Evolutionary conservation across 2,797 vertebrate genomes (phyloP).

Genomic region (Cuculus canorus): DNA sequence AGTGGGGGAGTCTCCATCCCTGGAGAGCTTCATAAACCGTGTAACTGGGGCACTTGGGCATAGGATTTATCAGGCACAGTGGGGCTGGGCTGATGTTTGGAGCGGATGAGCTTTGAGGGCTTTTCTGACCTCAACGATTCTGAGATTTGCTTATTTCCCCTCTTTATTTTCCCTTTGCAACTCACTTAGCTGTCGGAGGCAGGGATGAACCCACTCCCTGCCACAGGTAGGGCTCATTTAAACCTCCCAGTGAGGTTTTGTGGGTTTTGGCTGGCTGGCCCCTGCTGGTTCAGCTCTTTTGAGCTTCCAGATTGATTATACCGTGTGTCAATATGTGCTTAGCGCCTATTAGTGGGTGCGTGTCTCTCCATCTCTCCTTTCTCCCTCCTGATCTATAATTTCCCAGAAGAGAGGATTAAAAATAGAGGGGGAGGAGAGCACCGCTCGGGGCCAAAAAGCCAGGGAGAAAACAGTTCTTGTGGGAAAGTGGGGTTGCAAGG

Average conservation of each 20-base stretch:
- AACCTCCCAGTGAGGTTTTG: not conserved
- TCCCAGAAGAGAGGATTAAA: slow-evolving; percentile 75
- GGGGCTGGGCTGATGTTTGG: too few relatives aligned
- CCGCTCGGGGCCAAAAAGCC: not conserved
- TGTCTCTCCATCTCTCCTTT: slow-evolving; percentile 49
- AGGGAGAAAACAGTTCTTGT: not conserved
- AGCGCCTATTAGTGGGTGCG: slow-evolving; percentile 33
- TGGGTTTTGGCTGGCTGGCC: slow-evolving; percentile 53
- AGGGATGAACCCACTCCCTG: not conserved
- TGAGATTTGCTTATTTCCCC: not conserved
- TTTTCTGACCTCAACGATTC: too few relatives aligned
- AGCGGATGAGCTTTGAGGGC: too few relatives aligned
- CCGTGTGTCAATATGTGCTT: slow-evolving; percentile 75
- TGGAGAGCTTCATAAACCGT: too few relatives aligned
- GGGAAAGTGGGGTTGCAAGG: not conserved
- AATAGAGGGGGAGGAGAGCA: slow-evolving; percentile 45
- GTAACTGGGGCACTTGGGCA: too few relatives aligned
- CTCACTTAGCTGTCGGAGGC: not conserved
- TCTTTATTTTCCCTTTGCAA: not conserved
- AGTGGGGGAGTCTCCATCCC: too few relatives aligned
- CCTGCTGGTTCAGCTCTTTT: slow-evolving; percentile 75
- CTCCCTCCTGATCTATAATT: slow-evolving; percentile 75
- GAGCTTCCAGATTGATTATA: slow-evolving; percentile 51
- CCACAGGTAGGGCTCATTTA: not conserved
- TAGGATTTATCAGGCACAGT: too few relatives aligned